Conservation (phyloP, 2,113 vertebrate species). For the Notarius lentiginosus region DNA sequence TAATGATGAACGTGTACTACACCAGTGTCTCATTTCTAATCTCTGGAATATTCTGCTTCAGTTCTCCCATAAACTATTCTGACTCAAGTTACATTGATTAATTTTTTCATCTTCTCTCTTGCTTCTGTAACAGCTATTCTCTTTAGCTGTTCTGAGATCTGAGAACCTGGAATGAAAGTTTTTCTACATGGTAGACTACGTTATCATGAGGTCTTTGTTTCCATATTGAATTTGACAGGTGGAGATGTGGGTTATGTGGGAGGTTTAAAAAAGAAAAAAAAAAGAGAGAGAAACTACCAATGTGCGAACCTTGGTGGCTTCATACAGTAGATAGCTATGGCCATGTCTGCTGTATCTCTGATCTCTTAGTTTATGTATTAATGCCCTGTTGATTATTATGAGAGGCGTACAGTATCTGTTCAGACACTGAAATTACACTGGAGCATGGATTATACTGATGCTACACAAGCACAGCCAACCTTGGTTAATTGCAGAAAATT, state of each 20-base stretch:
- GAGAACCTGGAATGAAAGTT: neutral
- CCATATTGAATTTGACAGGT: neutral
- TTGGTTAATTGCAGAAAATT: conserved; percentile 39
- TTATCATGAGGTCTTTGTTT: neutral
- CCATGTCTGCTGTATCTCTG: neutral
- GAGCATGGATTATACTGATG: neutral
- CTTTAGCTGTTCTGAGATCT: neutral
- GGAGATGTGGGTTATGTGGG: neutral
- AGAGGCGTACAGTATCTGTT: neutral
- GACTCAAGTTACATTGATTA: neutral
- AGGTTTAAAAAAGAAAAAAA: neutral
- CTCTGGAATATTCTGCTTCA: neutral
- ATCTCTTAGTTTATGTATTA: conserved; percentile 5
- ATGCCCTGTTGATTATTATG: conserved; percentile 1
- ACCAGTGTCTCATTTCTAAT: neutral
- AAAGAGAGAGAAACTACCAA: neutral
- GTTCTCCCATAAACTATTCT: neutral
- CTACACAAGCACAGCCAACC: conserved; percentile 10
- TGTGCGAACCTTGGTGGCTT: too few species aligned
- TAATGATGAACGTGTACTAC: neutral
- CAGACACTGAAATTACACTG: conserved; percentile 36
- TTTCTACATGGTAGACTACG: neutral
- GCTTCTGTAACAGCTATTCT: neutral
- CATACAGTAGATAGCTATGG: neutral
- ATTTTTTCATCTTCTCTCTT: neutral